These are phyloP conservation scores for Nemopilema nomurai DNA, from an alignment of 30 jellyfish, hydroid and myxozoan species.

Conservation along the genomic window DNA sequence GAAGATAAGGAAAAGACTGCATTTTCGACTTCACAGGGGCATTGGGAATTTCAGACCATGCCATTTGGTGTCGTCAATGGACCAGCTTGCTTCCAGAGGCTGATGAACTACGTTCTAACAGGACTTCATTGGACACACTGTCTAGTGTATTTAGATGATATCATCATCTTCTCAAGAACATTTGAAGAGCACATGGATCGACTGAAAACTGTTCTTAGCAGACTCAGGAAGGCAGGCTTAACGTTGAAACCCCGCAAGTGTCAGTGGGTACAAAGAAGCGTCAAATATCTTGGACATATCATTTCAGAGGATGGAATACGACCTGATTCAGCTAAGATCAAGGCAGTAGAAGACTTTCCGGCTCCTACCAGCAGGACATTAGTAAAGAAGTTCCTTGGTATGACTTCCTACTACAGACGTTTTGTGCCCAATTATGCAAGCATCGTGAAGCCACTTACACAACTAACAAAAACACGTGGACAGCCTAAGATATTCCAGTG, in stretches of 20 bases:
- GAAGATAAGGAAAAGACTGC: constrained; percentile 52
- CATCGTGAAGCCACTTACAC: too few relatives aligned
- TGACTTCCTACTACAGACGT: constrained; percentile 52
- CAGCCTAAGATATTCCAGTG: constrained; percentile 16
- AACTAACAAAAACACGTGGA: too few relatives aligned
- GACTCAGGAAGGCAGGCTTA: constrained; percentile 46
- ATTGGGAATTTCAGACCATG: constrained; percentile 26
- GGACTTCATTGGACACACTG: constrained; percentile 37
- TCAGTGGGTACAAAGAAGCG: constrained; percentile 22
- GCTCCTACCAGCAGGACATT: constrained; percentile 30
- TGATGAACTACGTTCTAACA: constrained; percentile 51
- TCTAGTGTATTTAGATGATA: constrained; percentile 51
- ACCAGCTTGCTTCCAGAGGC: constrained; percentile 62
- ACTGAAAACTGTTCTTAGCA: constrained; percentile 20
- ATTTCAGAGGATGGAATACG: constrained; percentile 36
- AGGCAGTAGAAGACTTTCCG: constrained; percentile 48
- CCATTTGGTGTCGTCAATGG: constrained; percentile 56
- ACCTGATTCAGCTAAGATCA: constrained; percentile 8
- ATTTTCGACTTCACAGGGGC: constrained; percentile 36
- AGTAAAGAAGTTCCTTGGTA: constrained; percentile 45
- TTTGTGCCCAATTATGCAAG: constrained; percentile 36
- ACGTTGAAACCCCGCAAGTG: constrained; percentile 58
- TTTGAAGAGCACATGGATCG: constrained; percentile 52
- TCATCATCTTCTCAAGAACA: constrained; percentile 32
- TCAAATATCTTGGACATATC: constrained; percentile 58